Evolutionary conservation across 2,888 invertebrate genomes (phyloP), one percentile per base, ranked within the genome.

Genomic region (Lasiommata megera): DNA sequence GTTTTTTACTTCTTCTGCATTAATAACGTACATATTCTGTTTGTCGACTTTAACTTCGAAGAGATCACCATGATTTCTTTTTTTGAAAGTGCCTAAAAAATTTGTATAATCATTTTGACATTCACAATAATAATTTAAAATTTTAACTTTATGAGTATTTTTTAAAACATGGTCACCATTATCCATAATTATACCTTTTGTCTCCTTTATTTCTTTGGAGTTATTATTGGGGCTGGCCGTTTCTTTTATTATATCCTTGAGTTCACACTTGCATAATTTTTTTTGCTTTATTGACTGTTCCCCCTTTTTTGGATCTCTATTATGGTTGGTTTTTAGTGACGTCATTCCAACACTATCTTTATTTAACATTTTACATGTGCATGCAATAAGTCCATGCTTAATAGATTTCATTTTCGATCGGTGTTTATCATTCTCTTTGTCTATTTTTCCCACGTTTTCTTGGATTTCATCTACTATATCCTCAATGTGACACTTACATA

Each of bases 21-120:
- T 78, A 29, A 74, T 54, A 12, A 75, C 64, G 8, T 67, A 67
- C 64, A 70, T 71, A 52, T 72, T 60, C 2, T 54, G 34, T 17
- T 70, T 50, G 64, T 75, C 64, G 11, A 79, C 69, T 62, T 71
- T 69, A 28, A 80, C 69, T 65, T 74, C 72, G 54, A 79, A 67
- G 3, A 70, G 67, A 46, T 67, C 67, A 9, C 55, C 60, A 60
- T 68, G 67, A 54, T 68, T 62, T 31, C 31, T 55, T 52, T 58
- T 54, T 50, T 70, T 36, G 1, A 14, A 23, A 29, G 38, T 53
- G 14, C 29, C 28, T 43, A 11, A 7, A 28, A 11, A 9, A 9
- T n/a, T n/a, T n/a, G 16, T 48, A 44, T 18, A 51, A 31, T 55
- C 31, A 31, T 28, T 14, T 16, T 51, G 55, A 29, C 58, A 54